Percentiles rank a stretch among this genome's conserved stretches.
Conservation (phyloP, 2,113 vertebrate genomes). For the Tapirus terrestris region DNA sequence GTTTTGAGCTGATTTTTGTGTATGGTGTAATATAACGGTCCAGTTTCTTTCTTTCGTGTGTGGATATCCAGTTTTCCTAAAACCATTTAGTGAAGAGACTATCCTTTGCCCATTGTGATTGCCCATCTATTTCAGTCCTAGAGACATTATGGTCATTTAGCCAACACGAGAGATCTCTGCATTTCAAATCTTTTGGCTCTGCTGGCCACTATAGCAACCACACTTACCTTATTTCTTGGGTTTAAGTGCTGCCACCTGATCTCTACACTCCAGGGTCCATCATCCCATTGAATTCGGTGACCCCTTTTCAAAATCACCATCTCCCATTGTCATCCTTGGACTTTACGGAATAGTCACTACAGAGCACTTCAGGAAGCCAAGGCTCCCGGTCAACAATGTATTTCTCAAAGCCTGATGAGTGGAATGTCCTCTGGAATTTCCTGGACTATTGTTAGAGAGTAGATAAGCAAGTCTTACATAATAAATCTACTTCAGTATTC, state of each 20-base stretch:
- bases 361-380: neutral
- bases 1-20: neutral
- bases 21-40: neutral
- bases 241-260: neutral
- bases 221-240: neutral
- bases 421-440: neutral
- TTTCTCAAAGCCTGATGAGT: neutral
- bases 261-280: neutral
- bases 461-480: neutral
- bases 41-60: neutral
- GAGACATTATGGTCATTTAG: neutral
- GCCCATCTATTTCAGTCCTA: neutral
- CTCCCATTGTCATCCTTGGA: neutral
- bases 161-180: neutral
- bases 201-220: neutral
- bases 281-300: neutral
- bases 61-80: neutral
- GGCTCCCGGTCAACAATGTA: neutral
- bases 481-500: neutral
- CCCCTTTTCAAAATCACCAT: neutral
- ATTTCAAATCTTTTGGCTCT: neutral
- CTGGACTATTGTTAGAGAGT: neutral
- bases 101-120: neutral
- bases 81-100: neutral
- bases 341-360: neutral